Conservation (phyloP, 2,797 vertebrate species). For the Lepilemur septentrionalis region DNA sequence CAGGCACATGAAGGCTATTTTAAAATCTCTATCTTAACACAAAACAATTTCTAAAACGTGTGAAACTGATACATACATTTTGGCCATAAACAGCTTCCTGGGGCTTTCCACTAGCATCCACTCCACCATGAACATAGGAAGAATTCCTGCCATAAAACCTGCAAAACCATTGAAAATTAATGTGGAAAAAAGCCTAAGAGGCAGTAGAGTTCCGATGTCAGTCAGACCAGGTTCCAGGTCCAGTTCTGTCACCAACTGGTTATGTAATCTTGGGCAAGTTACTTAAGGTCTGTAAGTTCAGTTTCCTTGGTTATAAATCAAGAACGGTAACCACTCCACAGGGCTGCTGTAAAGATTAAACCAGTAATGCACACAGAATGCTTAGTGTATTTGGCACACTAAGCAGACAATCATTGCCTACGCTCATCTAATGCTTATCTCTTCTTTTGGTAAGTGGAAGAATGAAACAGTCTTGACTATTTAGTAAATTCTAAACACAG, state of each 20-base stretch:
- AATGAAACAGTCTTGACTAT: not conserved
- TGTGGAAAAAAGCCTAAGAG: not conserved
- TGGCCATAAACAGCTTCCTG: slow-evolving; percentile 98
- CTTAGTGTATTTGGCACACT: not conserved
- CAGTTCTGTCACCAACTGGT: not conserved
- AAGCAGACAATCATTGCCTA: not conserved
- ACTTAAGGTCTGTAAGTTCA: not conserved
- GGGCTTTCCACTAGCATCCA: slow-evolving; percentile 95
- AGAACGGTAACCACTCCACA: not conserved
- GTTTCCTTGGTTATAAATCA: slow-evolving; percentile 6
- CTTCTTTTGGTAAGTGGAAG: not conserved
- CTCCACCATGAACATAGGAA: slow-evolving; percentile 97
- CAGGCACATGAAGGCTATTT: not conserved
- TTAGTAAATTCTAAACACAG: slow-evolving; percentile 20
- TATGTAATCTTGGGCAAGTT: not conserved
- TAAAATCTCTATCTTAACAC: not conserved
- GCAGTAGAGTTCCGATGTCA: not conserved
- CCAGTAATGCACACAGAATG: not conserved
- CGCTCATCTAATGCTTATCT: slow-evolving; percentile 20
- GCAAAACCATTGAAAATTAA: slow-evolving; percentile 49
- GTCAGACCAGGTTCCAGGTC: not conserved
- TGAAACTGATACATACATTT: slow-evolving; percentile 89
- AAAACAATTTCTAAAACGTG: not conserved
- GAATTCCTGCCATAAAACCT: slow-evolving; percentile 99
- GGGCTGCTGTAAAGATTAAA: not conserved